Percentiles rank a stretch among this genome's conserved stretches.
Evolutionary conservation across 2,113 vertebrate genomes (phyloP).

Genomic region (Gadus macrocephalus): DNA sequence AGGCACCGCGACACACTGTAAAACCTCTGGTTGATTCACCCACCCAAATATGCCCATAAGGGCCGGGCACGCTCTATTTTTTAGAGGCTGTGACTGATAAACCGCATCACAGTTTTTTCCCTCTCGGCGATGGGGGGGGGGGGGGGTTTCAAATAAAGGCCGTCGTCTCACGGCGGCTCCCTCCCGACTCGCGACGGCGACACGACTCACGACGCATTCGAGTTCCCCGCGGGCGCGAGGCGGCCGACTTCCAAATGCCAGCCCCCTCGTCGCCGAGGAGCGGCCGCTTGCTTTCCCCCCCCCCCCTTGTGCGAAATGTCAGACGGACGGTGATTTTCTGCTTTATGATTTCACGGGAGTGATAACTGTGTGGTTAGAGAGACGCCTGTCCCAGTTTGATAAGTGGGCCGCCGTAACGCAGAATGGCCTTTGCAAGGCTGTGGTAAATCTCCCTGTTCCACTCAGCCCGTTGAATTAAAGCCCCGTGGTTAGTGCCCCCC

Average conservation of each 20-base stretch:
- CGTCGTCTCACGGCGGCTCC: slow-evolving; percentile 27
- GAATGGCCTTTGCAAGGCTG: slow-evolving; percentile 35
- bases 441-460: slow-evolving; percentile 38
- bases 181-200: slow-evolving; percentile 14
- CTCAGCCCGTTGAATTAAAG: slow-evolving; percentile 30
- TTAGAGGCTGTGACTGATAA: slow-evolving; percentile 54
- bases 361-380: slow-evolving; percentile 36
- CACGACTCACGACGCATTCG: slow-evolving; percentile 37
- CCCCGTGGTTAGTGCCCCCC: slow-evolving; percentile 23
- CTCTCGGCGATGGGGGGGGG: slow-evolving; percentile 18
- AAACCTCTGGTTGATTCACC: slow-evolving; percentile 46
- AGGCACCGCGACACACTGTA: slow-evolving; percentile 35
- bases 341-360: slow-evolving; percentile 57
- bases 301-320: slow-evolving; percentile 59
- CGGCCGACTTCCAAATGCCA: slow-evolving; percentile 65
- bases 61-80: slow-evolving; percentile 27
- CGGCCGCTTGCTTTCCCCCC: slow-evolving; percentile 53
- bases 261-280: slow-evolving; percentile 46
- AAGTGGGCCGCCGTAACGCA: slow-evolving; percentile 57
- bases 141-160: slow-evolving; percentile 29
- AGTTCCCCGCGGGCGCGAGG: slow-evolving; percentile 46
- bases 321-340: slow-evolving; percentile 66
- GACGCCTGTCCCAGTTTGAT: slow-evolving; percentile 53
- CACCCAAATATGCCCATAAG: slow-evolving; percentile 46
- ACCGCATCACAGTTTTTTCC: slow-evolving; percentile 34